Conservation (phyloP, 92 coral and sea anemone genomes). For the Phenganax subtilis region DNA sequence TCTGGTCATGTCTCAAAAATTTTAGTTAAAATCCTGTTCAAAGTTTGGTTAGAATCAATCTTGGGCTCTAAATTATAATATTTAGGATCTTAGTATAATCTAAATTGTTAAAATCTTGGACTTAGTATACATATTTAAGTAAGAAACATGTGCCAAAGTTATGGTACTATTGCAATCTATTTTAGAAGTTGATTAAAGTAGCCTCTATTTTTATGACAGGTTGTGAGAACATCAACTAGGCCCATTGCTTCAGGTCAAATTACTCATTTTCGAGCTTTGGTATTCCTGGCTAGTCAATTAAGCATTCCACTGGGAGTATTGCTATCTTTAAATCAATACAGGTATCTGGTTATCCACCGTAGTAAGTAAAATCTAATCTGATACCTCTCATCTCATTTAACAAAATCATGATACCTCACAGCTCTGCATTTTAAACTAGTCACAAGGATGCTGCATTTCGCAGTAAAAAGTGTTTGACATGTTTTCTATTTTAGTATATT, state of each 20-base stretch:
- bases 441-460: no score
- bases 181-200: neutral
- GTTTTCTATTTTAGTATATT: constrained; percentile 48
- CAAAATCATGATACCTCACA: no score
- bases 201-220: constrained; percentile 44
- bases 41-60: no score
- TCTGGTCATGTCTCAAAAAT: no score
- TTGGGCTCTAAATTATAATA: no score
- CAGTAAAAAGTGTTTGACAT: neutral
- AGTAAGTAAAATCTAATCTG: neutral
- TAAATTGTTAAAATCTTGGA: no score
- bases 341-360: constrained; percentile 45
- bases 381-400: no score
- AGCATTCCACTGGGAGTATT: constrained; percentile 71
- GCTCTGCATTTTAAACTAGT: no score
- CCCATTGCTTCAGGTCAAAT: constrained; percentile 83
- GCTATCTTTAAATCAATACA: constrained; percentile 74
- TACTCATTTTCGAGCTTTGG: constrained; percentile 75
- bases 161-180: neutral
- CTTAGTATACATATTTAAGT: no score
- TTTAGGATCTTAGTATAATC: no score
- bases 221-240: constrained; percentile 77
- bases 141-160: no score
- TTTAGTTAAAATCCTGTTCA: no score
- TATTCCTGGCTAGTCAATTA: constrained; percentile 79